Evolutionary conservation across 2,113 vertebrate species (phyloP).

Genomic region (Sisor rabdophorus): DNA sequence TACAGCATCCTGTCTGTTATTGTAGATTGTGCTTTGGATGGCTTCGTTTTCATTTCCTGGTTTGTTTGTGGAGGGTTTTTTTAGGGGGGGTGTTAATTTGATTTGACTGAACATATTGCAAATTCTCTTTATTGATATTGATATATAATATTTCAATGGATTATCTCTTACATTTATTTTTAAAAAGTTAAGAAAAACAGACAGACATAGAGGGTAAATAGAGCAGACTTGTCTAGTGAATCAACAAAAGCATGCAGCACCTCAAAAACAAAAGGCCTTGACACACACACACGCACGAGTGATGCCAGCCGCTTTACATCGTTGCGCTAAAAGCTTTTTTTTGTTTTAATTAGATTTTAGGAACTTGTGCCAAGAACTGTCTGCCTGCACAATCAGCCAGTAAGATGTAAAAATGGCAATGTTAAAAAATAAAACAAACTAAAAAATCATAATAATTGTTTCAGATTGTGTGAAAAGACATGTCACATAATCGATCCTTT

Average conservation of each 20-base stretch:
- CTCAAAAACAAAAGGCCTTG: constrained; percentile 56
- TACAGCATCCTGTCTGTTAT: background rate
- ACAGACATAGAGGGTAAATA: background rate
- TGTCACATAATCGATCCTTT: background rate
- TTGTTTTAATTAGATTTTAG: constrained; percentile 53
- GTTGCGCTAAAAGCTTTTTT: constrained; percentile 50
- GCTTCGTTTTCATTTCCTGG: background rate
- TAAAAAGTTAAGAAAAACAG: background rate
- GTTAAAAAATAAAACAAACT: background rate
- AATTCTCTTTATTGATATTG: no score
- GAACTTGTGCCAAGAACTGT: constrained; percentile 19
- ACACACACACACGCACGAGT: constrained; percentile 36
- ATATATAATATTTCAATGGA: background rate
- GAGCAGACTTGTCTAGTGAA: constrained; percentile 51
- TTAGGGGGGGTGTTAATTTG: background rate
- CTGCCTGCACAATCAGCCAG: background rate
- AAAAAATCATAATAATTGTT: background rate
- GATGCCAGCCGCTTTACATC: constrained; percentile 46
- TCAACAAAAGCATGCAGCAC: constrained; percentile 52
- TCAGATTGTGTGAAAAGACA: background rate
- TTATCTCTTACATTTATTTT: background rate
- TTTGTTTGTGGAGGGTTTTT: background rate
- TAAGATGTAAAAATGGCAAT: background rate
- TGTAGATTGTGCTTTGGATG: background rate
- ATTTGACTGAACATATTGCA: background rate